phyloP scores from a whole-genome alignment of 1,140 invertebrate species.

The Agrilus planipennis region DNA sequence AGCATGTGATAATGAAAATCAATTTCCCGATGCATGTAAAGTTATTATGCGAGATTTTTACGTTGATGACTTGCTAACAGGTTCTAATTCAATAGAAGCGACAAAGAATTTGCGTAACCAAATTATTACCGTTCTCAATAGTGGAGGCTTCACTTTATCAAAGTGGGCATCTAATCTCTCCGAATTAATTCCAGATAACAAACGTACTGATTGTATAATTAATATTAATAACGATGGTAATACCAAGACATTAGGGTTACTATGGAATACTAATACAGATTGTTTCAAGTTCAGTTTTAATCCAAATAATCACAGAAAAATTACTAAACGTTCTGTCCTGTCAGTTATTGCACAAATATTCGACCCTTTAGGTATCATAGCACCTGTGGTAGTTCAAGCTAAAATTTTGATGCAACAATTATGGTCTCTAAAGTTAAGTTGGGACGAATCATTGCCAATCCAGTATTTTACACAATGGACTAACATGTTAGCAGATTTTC shows the following conservation, averaged over 20 bases:
- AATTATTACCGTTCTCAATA: not conserved
- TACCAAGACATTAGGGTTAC: not conserved
- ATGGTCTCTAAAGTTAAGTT: conserved; percentile 18
- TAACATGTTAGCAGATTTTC: not conserved
- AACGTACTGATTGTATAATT: not conserved
- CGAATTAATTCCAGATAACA: not conserved
- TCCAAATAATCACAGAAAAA: not conserved
- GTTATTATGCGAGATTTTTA: too few species aligned
- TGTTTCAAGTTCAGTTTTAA: not conserved
- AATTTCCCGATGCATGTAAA: too few species aligned
- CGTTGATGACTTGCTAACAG: too few species aligned
- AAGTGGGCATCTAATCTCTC: conserved; percentile 1
- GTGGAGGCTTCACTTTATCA: not conserved
- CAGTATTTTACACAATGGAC: too few species aligned
- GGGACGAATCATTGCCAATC: conserved; percentile 7
- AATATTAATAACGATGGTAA: too few species aligned
- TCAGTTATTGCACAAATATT: conserved; percentile 15
- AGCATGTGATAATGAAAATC: too few species aligned
- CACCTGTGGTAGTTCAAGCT: conserved; percentile 28
- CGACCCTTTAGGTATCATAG: conserved; percentile 30
- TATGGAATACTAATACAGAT: not conserved
- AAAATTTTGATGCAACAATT: conserved; percentile 36
- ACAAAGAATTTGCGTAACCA: not conserved
- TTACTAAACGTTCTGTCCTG: conserved; percentile 5
- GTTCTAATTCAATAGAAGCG: not conserved